These are phyloP conservation scores for Dinoponera quadriceps DNA, from an alignment of 1,140 invertebrate genomes.

Conservation along the genomic window DNA sequence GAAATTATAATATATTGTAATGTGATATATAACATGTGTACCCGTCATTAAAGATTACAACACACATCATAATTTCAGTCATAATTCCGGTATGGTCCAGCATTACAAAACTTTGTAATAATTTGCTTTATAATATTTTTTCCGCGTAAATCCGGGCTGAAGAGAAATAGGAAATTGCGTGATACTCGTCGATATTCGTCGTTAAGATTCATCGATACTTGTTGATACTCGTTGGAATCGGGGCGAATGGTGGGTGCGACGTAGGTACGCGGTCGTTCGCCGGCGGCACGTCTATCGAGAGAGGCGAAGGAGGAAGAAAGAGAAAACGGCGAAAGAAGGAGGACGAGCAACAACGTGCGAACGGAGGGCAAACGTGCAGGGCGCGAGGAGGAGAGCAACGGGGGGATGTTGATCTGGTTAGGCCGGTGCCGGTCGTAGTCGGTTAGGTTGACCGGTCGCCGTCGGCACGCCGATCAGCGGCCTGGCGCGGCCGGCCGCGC, in stretches of 20 bases:
- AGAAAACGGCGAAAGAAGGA: constrained; percentile 18
- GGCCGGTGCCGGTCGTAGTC: constrained; percentile 78
- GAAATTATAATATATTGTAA: too few species aligned
- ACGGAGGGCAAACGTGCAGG: background rate
- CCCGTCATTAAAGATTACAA: too few species aligned
- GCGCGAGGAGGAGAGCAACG: constrained; percentile 62
- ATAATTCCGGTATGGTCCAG: too few species aligned
- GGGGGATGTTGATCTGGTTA: constrained; percentile 83
- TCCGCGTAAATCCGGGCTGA: too few species aligned
- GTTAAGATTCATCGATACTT: too few species aligned
- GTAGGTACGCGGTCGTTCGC: constrained; percentile 47
- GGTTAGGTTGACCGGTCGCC: constrained; percentile 73
- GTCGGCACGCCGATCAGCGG: constrained; percentile 73
- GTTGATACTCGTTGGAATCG: constrained; percentile 60
- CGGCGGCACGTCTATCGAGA: constrained; percentile 4
- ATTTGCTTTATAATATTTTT: too few species aligned
- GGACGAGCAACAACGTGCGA: too few species aligned
- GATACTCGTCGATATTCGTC: too few species aligned
- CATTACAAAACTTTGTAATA: too few species aligned
- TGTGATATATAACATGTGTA: too few species aligned
- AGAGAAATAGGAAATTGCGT: too few species aligned
- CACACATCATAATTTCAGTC: too few species aligned
- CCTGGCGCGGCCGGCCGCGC: constrained; percentile 53
- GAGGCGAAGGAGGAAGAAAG: constrained; percentile 27
- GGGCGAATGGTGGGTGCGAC: constrained; percentile 63